phyloP scores from a whole-genome alignment of 37 sponge, comb jelly and placozoan species.

The Halichondria panicea region DNA sequence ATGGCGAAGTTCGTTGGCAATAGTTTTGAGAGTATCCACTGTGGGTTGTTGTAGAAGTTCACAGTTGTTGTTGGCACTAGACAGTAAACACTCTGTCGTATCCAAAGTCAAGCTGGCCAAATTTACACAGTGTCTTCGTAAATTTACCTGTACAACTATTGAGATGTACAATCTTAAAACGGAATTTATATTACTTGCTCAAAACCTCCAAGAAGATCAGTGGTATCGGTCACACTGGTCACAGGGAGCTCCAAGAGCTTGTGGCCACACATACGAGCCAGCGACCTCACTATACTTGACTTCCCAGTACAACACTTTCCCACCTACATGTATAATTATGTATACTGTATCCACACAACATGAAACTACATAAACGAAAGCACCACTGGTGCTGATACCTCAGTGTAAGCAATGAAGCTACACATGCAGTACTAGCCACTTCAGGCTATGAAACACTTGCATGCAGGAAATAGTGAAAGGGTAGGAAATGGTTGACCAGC shows the following conservation, averaged over 20 bases:
- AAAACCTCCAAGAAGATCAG: conserved; percentile 94
- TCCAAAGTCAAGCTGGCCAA: conserved; percentile 3
- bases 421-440: background rate
- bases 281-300: conserved; percentile 54
- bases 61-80: too few relatives aligned
- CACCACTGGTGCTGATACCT: background rate
- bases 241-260: conserved; percentile 90
- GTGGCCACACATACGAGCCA: conserved; percentile 84
- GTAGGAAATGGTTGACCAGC: too few relatives aligned
- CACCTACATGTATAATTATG: conserved; percentile 53
- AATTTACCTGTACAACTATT: conserved; percentile 17
- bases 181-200: conserved; percentile 71
- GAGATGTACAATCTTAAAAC: background rate
- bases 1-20: background rate
- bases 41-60: too few relatives aligned
- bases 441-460: background rate
- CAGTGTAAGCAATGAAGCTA: background rate
- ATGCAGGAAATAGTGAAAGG: too few relatives aligned
- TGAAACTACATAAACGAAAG: background rate
- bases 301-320: conserved; percentile 83
- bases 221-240: conserved; percentile 90
- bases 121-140: conserved; percentile 13
- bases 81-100: background rate
- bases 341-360: background rate
- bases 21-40: background rate